phyloP scores from a whole-genome alignment of 2,888 invertebrate species.

The Macaria liturata region DNA sequence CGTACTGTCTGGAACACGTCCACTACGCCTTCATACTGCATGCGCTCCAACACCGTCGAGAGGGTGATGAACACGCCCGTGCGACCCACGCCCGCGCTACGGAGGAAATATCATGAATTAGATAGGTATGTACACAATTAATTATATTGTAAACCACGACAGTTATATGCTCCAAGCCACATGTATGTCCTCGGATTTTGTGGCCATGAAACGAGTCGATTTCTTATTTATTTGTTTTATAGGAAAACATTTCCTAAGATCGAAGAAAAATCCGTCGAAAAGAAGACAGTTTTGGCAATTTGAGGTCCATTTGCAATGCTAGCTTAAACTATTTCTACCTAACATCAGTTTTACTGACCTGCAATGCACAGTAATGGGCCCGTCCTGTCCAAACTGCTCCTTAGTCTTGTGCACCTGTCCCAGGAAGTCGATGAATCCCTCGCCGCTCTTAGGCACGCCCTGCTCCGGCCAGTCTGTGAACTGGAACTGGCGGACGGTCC shows the following conservation, averaged over 20 bases:
- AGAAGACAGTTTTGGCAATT: too few relatives aligned
- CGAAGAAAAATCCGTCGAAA: too few relatives aligned
- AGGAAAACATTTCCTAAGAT: too few relatives aligned
- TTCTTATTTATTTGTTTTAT: too few relatives aligned
- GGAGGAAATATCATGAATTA: neutral
- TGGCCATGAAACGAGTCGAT: too few relatives aligned
- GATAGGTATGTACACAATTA: too few relatives aligned
- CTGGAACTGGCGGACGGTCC: slow-evolving; percentile 98
- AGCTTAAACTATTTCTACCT: too few relatives aligned
- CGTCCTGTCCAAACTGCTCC: slow-evolving; percentile 99
- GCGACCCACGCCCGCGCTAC: slow-evolving; percentile 98
- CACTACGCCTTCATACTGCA: slow-evolving; percentile 99
- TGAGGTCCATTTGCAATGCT: too few relatives aligned
- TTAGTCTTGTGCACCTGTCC: slow-evolving; percentile 99
- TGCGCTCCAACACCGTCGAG: slow-evolving; percentile 98
- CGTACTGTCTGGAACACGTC: slow-evolving; percentile 99
- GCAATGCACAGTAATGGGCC: slow-evolving; percentile 99
- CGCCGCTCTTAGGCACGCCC: slow-evolving; percentile 98
- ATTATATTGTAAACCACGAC: too few relatives aligned
- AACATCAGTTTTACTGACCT: slow-evolving; percentile 76
- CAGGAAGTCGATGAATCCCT: slow-evolving; percentile 99
- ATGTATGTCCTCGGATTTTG: too few relatives aligned
- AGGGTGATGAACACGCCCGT: slow-evolving; percentile 99
- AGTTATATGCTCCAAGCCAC: too few relatives aligned
- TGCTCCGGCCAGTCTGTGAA: slow-evolving; percentile 98